Evolutionary conservation across 64 coral and sea anemone genomes (phyloP).

Genomic region (Stichodactyla helianthus): DNA sequence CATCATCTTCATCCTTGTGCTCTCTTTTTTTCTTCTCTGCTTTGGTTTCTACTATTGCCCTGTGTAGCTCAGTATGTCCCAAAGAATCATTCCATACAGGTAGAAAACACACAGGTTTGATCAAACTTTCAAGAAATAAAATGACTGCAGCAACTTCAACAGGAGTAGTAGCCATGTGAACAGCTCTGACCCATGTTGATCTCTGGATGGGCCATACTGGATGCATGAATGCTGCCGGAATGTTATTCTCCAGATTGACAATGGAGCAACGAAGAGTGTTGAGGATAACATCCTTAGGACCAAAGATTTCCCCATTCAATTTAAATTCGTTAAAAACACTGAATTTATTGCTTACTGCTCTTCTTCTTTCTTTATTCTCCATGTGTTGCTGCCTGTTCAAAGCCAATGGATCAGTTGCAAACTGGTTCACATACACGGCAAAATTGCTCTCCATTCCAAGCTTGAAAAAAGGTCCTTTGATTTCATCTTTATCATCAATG

Average conservation of each 20-base stretch:
- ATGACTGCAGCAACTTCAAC: slow-evolving; percentile 77
- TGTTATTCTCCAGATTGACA: slow-evolving; percentile 81
- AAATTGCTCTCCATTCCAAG: slow-evolving; percentile 80
- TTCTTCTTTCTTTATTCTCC: slow-evolving; percentile 77
- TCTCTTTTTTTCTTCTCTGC: slow-evolving; percentile 66
- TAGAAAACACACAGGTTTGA: slow-evolving; percentile 82
- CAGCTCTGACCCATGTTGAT: slow-evolving; percentile 86
- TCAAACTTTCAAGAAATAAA: slow-evolving; percentile 77
- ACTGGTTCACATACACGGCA: slow-evolving; percentile 62
- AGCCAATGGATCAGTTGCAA: slow-evolving; percentile 60
- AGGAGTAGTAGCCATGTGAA: slow-evolving; percentile 75
- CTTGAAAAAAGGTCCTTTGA: slow-evolving; percentile 45
- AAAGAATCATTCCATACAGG: slow-evolving; percentile 84
- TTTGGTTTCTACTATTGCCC: slow-evolving; percentile 65
- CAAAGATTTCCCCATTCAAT: slow-evolving; percentile 72
- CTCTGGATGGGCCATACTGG: slow-evolving; percentile 90
- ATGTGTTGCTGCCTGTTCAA: slow-evolving; percentile 87
- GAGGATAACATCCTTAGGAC: slow-evolving; percentile 76
- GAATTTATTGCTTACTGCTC: slow-evolving; percentile 82
- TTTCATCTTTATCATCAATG: neutral
- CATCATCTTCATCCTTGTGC: slow-evolving; percentile 91
- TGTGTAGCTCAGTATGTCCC: slow-evolving; percentile 77
- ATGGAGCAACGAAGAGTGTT: slow-evolving; percentile 89
- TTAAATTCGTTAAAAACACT: slow-evolving; percentile 69
- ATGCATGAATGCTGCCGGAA: slow-evolving; percentile 95